Evolutionary conservation across 2,113 vertebrate species (phyloP).

Genomic region (Xiphophorus couchianus): DNA sequence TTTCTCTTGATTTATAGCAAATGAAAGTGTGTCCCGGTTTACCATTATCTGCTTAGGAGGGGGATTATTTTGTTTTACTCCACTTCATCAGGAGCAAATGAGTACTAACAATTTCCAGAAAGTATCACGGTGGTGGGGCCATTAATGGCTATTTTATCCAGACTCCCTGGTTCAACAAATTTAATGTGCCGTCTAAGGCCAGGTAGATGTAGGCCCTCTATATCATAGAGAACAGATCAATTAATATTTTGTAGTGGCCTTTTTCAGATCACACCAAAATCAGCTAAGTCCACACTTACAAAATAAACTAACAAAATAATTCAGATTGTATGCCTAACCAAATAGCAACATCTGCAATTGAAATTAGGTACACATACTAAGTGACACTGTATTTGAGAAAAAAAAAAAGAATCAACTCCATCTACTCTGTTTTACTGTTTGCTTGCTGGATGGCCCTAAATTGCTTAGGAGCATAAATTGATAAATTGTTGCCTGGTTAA

Average conservation of each 20-base stretch:
- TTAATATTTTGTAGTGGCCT: background rate
- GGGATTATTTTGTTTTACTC: background rate
- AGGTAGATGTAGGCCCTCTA: background rate
- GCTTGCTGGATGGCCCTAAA: background rate
- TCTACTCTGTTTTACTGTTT: background rate
- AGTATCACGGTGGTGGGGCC: background rate
- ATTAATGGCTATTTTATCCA: background rate
- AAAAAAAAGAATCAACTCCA: too few species aligned
- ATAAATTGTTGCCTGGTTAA: background rate
- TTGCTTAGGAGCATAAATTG: slow-evolving; percentile 2
- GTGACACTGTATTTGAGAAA: too few species aligned
- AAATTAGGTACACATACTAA: too few species aligned
- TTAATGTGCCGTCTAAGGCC: background rate
- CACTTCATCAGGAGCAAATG: background rate
- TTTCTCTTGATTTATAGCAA: slow-evolving; percentile 17
- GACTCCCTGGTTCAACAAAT: background rate
- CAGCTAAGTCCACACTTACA: too few species aligned
- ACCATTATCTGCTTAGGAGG: slow-evolving; percentile 11
- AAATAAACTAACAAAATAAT: too few species aligned
- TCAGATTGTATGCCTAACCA: too few species aligned
- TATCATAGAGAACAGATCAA: background rate
- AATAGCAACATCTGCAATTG: too few species aligned
- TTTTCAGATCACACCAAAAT: background rate
- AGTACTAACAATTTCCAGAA: background rate
- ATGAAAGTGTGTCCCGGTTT: slow-evolving; percentile 4